Percentiles rank a stretch among this genome's conserved stretches.
These are phyloP conservation scores for Phylloscopus trochiloides DNA, from an alignment of 2,113 vertebrate genomes.

Conservation along the genomic window DNA sequence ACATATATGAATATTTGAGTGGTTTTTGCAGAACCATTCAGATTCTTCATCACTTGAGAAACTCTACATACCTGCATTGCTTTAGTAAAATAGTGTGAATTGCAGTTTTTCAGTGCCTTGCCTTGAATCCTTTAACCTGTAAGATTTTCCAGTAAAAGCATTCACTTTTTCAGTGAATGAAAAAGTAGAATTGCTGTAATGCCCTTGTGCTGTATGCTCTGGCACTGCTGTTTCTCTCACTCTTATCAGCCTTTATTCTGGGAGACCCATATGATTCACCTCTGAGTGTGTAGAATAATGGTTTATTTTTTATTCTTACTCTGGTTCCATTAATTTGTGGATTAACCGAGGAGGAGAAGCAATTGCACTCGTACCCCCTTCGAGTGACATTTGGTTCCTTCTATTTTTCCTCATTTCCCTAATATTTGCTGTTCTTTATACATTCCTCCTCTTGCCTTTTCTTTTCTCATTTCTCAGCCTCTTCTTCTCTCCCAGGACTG, in stretches of 20 bases:
- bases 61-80: not conserved
- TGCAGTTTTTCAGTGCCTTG: not conserved
- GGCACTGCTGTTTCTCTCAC: not conserved
- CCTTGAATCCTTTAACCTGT: not conserved
- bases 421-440: conserved; percentile 57
- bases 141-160: not conserved
- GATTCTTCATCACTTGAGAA: not conserved
- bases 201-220: not conserved
- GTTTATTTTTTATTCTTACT: not conserved
- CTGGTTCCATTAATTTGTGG: conserved; percentile 40
- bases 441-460: conserved; percentile 30
- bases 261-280: not conserved
- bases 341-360: not conserved
- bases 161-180: not conserved
- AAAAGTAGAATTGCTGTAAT: not conserved
- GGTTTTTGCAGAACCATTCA: not conserved
- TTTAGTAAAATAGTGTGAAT: not conserved
- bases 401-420: conserved; percentile 52
- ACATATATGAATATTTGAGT: not conserved
- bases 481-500: conserved; percentile 1
- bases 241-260: not conserved
- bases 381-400: conserved; percentile 44
- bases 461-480: conserved; percentile 61
- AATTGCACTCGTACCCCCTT: conserved; percentile 19
- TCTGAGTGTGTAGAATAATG: not conserved